Base-by-base conservation (phyloP, 2,113 vertebrate genomes). In the Eudyptes chrysolophus region DNA sequence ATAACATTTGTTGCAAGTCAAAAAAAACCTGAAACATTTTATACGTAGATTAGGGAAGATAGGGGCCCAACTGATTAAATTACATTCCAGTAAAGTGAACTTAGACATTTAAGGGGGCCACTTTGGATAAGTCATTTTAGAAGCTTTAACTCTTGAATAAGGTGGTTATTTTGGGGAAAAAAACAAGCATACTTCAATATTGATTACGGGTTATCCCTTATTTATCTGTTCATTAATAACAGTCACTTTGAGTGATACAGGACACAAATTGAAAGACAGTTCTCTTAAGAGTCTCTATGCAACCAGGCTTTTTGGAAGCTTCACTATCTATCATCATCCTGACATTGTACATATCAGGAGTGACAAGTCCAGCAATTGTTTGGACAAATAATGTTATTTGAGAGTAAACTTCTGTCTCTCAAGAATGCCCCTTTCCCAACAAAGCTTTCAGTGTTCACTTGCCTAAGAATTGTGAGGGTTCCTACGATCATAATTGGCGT, bases 81-180 rank as follows among this genome's bases (percentile, higher is more conserved):
- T 83, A 89, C n/a, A 79, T 93, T 97, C 36, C 38, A 80, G 54
- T 61, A 87, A 88, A 81, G 69, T 89, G 91, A 92, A 94, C 38
- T 87, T 86, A 83, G 89, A 38, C 18, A 30, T 82, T 94, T 94
- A 87, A 95, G 66, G 71, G 60, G 15, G 16, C 5, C 25, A 20
- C 21, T 93, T 78, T 66, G 42, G 26, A 22, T 71, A 89, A 78
- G 30, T 71, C 14, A 82, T 82, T 92, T 80, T 97, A 88, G 77
- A 49, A 91, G 77, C 9, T 19, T 68, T 46, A 75, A 48, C 60
- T 80, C 62, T 49, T 68, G 51, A 94, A 68, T 61, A 85, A 61
- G 52, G 40, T 62, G 42, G 51, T 66, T 94, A 58, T 94, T 95
- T 95, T 75, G 44, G 60, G 49, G 44, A 46, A 51, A 46, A 55